A percentile compares a stretch with the other conserved stretches of the same genome.
These are phyloP conservation scores for Carterocephalus palaemon DNA, from an alignment of 2,888 invertebrate species.

Conservation along the genomic window DNA sequence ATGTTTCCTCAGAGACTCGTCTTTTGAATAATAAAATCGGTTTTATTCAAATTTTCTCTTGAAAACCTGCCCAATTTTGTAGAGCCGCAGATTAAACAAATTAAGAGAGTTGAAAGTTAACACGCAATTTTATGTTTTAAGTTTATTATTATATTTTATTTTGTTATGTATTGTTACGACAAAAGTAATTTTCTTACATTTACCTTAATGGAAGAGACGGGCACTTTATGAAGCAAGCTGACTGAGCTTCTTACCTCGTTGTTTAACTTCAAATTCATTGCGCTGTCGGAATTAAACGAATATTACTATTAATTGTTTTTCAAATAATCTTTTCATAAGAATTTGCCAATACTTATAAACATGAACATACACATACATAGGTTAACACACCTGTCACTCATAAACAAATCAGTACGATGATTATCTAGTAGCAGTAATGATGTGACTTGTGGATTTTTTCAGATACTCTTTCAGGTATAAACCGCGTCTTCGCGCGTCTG, in stretches of 20 bases:
- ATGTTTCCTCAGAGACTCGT: constrained; percentile 11
- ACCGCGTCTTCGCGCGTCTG: constrained; percentile 10
- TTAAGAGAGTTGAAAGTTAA: constrained; percentile 9
- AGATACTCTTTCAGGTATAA: too few relatives aligned
- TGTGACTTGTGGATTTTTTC: too few relatives aligned
- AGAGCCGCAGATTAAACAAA: constrained; percentile 17
- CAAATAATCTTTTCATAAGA: too few relatives aligned
- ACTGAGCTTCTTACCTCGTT: constrained; percentile 58
- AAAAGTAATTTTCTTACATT: constrained; percentile 28
- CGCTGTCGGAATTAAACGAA: constrained; percentile 42
- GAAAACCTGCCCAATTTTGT: constrained; percentile 4
- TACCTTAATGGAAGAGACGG: constrained; percentile 61
- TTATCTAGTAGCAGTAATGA: constrained; percentile 1
- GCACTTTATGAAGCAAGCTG: constrained; percentile 44
- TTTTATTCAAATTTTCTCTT: constrained; percentile 3
- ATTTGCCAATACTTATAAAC: too few relatives aligned
- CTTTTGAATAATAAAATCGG: constrained; percentile 17
- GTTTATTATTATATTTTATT: constrained; percentile 13
- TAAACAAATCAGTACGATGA: constrained; percentile 36
- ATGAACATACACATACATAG: background rate
- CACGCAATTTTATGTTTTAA: constrained; percentile 8
- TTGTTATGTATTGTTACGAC: constrained; percentile 15
- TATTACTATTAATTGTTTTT: background rate
- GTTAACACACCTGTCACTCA: constrained; percentile 49
- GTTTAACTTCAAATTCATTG: constrained; percentile 68